Percentiles rank a stretch among this genome's conserved stretches.
Conservation (phyloP, 64 coral and sea anemone species). For the Montipora sp. region DNA sequence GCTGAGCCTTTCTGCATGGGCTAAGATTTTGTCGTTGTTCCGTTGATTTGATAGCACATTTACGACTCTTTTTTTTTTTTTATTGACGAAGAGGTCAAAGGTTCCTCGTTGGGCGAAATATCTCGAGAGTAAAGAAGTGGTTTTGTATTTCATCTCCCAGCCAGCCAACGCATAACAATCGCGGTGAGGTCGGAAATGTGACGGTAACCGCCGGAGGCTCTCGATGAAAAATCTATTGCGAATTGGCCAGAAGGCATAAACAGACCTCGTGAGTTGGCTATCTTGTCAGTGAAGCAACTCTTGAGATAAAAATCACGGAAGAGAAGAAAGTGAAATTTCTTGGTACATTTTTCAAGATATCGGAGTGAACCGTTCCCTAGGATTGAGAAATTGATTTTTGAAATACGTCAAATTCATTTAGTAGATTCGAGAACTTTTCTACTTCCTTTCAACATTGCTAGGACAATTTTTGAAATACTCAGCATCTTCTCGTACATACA, state of each 20-base stretch:
- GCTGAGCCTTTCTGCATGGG: not conserved
- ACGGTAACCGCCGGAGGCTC: not conserved
- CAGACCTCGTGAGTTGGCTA: too few species aligned
- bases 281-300: too few species aligned
- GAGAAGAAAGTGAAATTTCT: too few species aligned
- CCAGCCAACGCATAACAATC: not conserved
- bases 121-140: not conserved
- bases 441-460: too few species aligned
- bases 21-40: not conserved
- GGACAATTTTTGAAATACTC: too few species aligned
- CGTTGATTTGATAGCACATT: not conserved
- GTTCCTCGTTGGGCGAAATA: not conserved
- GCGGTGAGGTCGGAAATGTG: slow-evolving; percentile 43
- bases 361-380: too few species aligned
- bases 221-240: not conserved
- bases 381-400: too few species aligned
- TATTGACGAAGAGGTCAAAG: not conserved
- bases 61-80: not conserved
- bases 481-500: too few species aligned
- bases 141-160: not conserved
- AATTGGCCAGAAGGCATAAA: too few species aligned
- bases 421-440: slow-evolving; percentile 2
- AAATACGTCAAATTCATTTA: not conserved
- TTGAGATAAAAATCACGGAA: not conserved
- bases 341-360: too few species aligned